A percentile compares a stretch with the other conserved stretches of the same genome.
phyloP scores from a whole-genome alignment of 2,797 vertebrate species.

The Lagorchestes hirsutus region DNA sequence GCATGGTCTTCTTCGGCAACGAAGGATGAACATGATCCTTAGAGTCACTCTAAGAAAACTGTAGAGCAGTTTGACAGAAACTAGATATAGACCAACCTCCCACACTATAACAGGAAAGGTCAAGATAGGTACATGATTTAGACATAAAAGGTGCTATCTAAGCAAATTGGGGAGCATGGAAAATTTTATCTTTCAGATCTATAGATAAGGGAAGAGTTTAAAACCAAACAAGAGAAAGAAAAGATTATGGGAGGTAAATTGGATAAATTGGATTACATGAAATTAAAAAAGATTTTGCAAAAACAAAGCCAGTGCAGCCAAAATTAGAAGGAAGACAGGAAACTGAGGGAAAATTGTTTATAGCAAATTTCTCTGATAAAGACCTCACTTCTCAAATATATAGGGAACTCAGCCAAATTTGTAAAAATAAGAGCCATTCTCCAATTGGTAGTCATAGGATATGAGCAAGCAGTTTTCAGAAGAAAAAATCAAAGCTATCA shows the following conservation, averaged over 20 bases:
- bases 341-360: background rate
- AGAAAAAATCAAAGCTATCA: background rate
- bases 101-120: background rate
- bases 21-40: too few relatives aligned
- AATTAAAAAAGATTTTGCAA: background rate
- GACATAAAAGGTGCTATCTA: background rate
- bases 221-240: background rate
- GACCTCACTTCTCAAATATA: background rate
- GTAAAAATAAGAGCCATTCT: background rate
- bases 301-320: background rate
- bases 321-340: background rate
- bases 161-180: background rate
- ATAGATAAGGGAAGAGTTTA: background rate
- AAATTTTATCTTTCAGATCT: background rate
- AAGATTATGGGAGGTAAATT: background rate
- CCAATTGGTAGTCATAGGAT: too few relatives aligned
- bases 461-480: too few relatives aligned
- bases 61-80: background rate
- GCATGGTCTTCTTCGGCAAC: too few relatives aligned
- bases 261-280: background rate
- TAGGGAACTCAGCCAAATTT: background rate
- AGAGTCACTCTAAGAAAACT: background rate
- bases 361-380: background rate
- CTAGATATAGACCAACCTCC: background rate
- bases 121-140: background rate